Evolutionary conservation across 2,888 invertebrate species (phyloP), one percentile per base, ranked within the genome.

Genomic region (Mythimna pallens): DNA sequence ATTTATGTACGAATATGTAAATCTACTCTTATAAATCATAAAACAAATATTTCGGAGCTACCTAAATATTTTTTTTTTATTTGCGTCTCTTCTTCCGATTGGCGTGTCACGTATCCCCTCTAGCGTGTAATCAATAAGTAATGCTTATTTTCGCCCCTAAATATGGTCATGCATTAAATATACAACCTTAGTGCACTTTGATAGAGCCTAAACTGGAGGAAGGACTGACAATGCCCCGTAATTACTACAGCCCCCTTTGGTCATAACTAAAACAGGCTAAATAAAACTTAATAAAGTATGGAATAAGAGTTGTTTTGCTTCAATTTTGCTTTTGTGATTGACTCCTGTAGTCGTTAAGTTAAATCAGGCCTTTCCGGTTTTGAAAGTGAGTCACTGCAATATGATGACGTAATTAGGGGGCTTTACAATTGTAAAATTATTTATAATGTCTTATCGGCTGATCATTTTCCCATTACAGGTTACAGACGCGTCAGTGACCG

Each of bases 351-450:
- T 63, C 70, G 58, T 69, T 73, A 50, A 69, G 52, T 73, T 72
- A 58, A 73, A 76, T 72, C 75, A 74, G 84, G 84, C 75, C 61
- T 86, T 86, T 69, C 86, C 86, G 66, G 65, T 73, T 83, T 22
- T 36, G 63, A 34, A 54, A 43, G 54, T 81, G 84, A 84, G 71
- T 86, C 82, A 84, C 36, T 61, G 57, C 22, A 12, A 25, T 67
- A 72, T 58, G 25, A 67, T 73, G 61, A 78, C 72, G 59, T 68
- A 58, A 34, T 30, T 34, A 47, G 17, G 47, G 47, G 47, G 36
- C 40, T n/a, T 40, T 57, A 14, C 22, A 59, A 61, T 58, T 22
- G 14, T 63, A 30, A 47, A 47, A 17, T 47, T 59, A 59, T 71
- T 50, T n/a, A 52, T 47, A 17, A 5, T 22, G 20, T 22, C 17